These are phyloP conservation scores for Trilocha varians DNA, from an alignment of 2,888 invertebrate species.

Conservation along the genomic window DNA sequence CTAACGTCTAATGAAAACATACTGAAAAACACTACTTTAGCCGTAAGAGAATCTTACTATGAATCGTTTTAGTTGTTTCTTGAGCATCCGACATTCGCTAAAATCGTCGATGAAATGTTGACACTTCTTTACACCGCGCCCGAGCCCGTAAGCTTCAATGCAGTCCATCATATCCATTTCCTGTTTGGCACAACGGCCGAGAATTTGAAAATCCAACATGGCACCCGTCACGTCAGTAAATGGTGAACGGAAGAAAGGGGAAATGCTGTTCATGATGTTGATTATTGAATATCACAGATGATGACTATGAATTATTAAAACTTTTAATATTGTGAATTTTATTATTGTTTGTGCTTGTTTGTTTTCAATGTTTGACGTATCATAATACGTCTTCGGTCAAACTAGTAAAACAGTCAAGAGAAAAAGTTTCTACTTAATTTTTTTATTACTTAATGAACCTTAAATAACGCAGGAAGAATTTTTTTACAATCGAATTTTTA, in stretches of 20 bases:
- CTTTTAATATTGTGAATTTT: no score
- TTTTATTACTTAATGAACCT: no score
- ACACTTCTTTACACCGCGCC: slow-evolving; percentile 74
- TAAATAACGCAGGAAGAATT: no score
- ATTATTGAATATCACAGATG: background rate
- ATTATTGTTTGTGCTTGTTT: no score
- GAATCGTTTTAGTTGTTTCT: slow-evolving; percentile 74
- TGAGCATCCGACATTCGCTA: slow-evolving; percentile 74
- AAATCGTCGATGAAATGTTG: slow-evolving; percentile 75
- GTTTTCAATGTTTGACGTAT: no score
- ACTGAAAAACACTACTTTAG: background rate
- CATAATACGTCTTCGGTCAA: no score
- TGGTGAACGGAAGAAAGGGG: slow-evolving; percentile 77
- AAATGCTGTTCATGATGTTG: slow-evolving; percentile 31
- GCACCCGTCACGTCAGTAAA: slow-evolving; percentile 79
- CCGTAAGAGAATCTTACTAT: slow-evolving; percentile 38
- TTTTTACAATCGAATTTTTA: no score
- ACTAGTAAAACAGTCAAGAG: no score
- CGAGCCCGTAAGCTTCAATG: slow-evolving; percentile 82
- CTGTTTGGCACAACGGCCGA: slow-evolving; percentile 74
- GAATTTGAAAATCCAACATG: slow-evolving; percentile 74
- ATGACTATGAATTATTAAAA: no score
- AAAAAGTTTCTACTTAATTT: no score
- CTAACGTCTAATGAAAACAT: slow-evolving; percentile 2
- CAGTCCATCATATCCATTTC: slow-evolving; percentile 83